These are phyloP conservation scores for Heliothis peltigera DNA, from an alignment of 2,888 invertebrate species.

Conservation along the genomic window DNA sequence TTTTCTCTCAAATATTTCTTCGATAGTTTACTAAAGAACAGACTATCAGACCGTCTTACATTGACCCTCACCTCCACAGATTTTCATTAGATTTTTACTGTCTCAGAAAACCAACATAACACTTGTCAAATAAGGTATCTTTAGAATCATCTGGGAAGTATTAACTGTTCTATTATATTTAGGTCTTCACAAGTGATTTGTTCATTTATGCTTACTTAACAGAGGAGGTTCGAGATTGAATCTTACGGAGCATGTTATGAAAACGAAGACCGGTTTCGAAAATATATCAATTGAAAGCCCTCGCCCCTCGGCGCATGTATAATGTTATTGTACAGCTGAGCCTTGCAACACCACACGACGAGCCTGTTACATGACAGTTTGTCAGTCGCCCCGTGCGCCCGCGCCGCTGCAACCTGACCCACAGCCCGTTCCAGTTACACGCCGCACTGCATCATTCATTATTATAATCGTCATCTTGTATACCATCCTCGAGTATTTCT, in stretches of 20 bases:
- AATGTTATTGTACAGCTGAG: conserved; percentile 84
- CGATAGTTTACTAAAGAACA: no score
- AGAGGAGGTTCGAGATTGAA: conserved; percentile 67
- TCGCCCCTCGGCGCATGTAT: conserved; percentile 76
- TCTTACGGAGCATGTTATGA: conserved; percentile 81
- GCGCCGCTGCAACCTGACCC: conserved; percentile 61
- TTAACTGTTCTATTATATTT: conserved; percentile 8
- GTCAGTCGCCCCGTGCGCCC: conserved; percentile 64
- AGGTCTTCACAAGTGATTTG: conserved; percentile 41
- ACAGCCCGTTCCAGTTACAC: conserved; percentile 63
- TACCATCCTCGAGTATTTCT: conserved; percentile 22
- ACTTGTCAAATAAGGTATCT: neutral
- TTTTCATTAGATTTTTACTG: no score
- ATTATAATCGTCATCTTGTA: conserved; percentile 35
- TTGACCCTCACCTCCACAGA: no score
- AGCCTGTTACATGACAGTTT: conserved; percentile 79
- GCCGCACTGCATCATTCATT: conserved; percentile 28
- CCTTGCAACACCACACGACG: conserved; percentile 78
- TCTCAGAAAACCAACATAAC: no score
- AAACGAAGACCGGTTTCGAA: conserved; percentile 86
- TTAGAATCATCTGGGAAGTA: neutral
- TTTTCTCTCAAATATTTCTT: no score
- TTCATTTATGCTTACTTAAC: conserved; percentile 63
- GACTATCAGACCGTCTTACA: no score
- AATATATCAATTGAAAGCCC: conserved; percentile 88